Evolutionary conservation across 1,140 invertebrate genomes (phyloP).

Genomic region (Panonychus citri): DNA sequence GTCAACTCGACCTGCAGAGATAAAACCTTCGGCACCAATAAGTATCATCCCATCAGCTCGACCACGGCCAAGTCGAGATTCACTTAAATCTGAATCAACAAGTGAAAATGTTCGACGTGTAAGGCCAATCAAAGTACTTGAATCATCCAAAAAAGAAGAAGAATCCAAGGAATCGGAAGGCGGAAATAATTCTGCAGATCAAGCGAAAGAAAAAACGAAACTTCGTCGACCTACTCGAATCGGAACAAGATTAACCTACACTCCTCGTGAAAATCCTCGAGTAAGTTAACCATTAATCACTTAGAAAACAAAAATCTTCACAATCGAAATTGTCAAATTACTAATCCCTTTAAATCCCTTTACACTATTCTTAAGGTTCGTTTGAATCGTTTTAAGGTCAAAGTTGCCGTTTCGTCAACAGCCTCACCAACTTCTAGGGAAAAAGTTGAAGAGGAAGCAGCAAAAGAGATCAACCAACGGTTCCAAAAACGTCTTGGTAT

Average conservation of each 20-base stretch:
- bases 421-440: background rate
- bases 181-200: background rate
- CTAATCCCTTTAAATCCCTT: background rate
- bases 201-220: background rate
- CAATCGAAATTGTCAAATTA: background rate
- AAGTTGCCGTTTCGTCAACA: background rate
- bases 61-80: background rate
- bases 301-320: too few relatives aligned
- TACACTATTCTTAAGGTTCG: constrained; percentile 10
- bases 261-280: background rate
- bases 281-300: background rate
- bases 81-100: background rate
- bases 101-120: background rate
- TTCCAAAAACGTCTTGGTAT: constrained; percentile 5
- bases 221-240: background rate
- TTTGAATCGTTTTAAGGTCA: constrained; percentile 17
- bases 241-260: constrained; percentile 2
- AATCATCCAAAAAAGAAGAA: background rate
- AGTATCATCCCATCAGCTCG: background rate
- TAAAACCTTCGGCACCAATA: background rate
- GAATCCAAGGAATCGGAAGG: background rate
- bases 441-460: constrained; percentile 1
- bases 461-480: background rate
- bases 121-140: background rate
- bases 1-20: background rate